These are phyloP conservation scores for Limnephilus auricula DNA, from an alignment of 2,888 invertebrate species.

Conservation along the genomic window DNA sequence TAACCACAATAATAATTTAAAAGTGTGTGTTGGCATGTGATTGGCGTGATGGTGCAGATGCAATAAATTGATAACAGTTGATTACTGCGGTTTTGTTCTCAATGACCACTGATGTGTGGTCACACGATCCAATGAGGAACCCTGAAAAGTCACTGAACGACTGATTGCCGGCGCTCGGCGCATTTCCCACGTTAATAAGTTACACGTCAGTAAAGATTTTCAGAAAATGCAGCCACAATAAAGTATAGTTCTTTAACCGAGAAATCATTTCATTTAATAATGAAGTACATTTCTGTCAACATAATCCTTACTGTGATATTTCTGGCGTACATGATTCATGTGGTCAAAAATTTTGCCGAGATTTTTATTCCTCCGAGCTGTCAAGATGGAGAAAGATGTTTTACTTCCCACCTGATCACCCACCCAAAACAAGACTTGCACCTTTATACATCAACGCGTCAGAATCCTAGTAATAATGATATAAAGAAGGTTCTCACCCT, in stretches of 20 bases:
- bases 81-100: background rate
- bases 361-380: constrained; percentile 86
- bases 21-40: background rate
- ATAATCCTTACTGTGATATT: constrained; percentile 81
- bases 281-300: constrained; percentile 78
- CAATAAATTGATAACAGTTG: background rate
- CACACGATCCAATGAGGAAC: background rate
- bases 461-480: constrained; percentile 78
- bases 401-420: constrained; percentile 82
- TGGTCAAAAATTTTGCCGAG: constrained; percentile 86
- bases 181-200: background rate
- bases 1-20: background rate
- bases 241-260: constrained; percentile 9
- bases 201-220: background rate
- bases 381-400: constrained; percentile 81
- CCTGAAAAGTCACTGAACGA: background rate
- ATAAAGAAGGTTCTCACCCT: constrained; percentile 80
- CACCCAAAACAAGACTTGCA: constrained; percentile 84
- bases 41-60: background rate
- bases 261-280: constrained; percentile 53
- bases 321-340: constrained; percentile 83
- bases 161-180: background rate
- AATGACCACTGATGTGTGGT: background rate
- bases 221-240: background rate
- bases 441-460: constrained; percentile 82